Evolutionary conservation across 2,888 invertebrate species (phyloP).

Genomic region (Protonemura montana): DNA sequence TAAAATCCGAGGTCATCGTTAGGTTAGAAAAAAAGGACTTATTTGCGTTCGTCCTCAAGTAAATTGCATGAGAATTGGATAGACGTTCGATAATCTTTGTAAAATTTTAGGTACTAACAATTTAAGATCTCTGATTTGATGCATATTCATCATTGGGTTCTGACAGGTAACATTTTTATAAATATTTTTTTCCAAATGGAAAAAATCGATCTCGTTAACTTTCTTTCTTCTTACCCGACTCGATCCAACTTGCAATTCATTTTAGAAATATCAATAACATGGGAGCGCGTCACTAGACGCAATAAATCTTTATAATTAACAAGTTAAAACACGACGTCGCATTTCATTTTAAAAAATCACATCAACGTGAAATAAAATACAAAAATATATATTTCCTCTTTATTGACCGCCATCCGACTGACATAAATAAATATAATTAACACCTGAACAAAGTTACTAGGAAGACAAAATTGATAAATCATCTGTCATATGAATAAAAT

Average conservation of each 20-base stretch:
- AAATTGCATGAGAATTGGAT: background rate
- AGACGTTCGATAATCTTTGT: background rate
- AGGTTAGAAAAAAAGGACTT: background rate
- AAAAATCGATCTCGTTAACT: background rate
- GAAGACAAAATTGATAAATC: constrained; percentile 7
- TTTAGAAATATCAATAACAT: background rate
- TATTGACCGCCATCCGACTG: background rate
- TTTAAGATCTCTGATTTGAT: background rate
- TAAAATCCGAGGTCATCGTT: background rate
- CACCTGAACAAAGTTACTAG: constrained; percentile 24
- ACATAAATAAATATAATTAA: constrained; percentile 34
- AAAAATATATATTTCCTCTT: background rate
- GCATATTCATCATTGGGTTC: background rate
- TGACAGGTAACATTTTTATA: background rate
- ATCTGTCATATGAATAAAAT: background rate
- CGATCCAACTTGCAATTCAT: no score
- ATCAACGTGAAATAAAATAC: background rate
- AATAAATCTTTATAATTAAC: background rate
- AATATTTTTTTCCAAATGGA: background rate
- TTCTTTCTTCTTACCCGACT: no score
- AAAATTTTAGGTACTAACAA: background rate
- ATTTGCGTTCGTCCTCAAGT: background rate
- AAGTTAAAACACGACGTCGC: background rate
- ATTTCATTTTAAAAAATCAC: background rate
- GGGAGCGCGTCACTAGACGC: background rate